Base-by-base conservation (phyloP, 2,113 vertebrate species). In the Sciurus niger region DNA sequence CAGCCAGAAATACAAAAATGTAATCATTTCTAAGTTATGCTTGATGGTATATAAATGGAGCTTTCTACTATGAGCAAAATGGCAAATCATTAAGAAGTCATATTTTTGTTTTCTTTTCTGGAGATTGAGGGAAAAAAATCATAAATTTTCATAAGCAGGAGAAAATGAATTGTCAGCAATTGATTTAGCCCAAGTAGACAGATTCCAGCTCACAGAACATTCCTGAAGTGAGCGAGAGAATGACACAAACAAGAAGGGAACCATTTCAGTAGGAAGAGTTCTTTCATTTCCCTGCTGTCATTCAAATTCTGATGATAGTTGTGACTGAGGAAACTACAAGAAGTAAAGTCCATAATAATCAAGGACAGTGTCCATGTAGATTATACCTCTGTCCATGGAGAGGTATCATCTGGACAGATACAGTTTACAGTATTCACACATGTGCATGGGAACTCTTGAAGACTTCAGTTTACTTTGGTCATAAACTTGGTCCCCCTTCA, bases 311-410 rank as follows among this genome's bases (percentile, higher is more conserved):
- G 51, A 68, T 88, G 30, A 68, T 40, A 88, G n/a, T 77, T 93
- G n/a, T 58, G 34, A 2, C 46, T 76, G 24, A 97, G 68, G 85
- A 97, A 97, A 96, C 0, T 53, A 0, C 80, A 68, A 95, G 84
- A 63, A 4, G 3, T 87, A 80, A 85, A 95, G 6, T 8, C 43
- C 18, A 30, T 80, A 91, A 87, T 40, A 82, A 90, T 90, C 17
- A n/a, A 95, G 4, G 53, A 24, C 16, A 84, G 43, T 8, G 1
- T 17, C 8, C 40, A 82, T 70, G 24, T 51, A 90, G 86, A 97
- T 58, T 22, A 51, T 51, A 51, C 51, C 94, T 74, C 3, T 8
- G 1, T 16, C 11, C 40, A 82, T 70, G 25, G 58, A 90, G 84
- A 97, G 10, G 14, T 79, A 83, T 2, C 76, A 94, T 96, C 89